phyloP scores from a whole-genome alignment of 2,113 vertebrate genomes.

The Albula goreensis region DNA sequence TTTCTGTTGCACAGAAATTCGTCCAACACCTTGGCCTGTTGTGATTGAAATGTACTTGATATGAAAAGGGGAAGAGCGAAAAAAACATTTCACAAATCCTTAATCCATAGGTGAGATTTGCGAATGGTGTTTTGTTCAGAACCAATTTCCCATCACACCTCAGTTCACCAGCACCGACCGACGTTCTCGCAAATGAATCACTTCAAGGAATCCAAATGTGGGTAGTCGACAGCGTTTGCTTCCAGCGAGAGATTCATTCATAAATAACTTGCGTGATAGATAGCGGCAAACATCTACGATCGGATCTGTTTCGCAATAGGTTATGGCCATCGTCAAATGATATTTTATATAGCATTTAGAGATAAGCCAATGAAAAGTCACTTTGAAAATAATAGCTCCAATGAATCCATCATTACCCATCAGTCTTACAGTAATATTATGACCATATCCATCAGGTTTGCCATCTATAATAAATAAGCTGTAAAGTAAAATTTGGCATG shows the following conservation, averaged over 20 bases:
- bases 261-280: constrained; percentile 69
- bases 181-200: background rate
- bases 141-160: background rate
- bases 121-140: background rate
- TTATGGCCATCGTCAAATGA: constrained; percentile 66
- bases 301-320: constrained; percentile 66
- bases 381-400: constrained; percentile 73
- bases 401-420: constrained; percentile 73
- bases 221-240: constrained; percentile 2
- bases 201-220: constrained; percentile 13
- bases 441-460: constrained; percentile 75
- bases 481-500: constrained; percentile 73
- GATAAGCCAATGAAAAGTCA: constrained; percentile 68
- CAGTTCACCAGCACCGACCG: background rate
- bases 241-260: constrained; percentile 46
- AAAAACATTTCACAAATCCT: too few species aligned
- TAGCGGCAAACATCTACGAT: constrained; percentile 68
- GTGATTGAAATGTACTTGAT: background rate
- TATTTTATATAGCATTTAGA: constrained; percentile 76
- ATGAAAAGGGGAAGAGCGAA: too few species aligned
- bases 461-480: constrained; percentile 74
- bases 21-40: constrained; percentile 43
- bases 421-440: constrained; percentile 81
- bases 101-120: too few species aligned
- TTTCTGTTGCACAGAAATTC: constrained; percentile 42